phyloP scores from a whole-genome alignment of 2,113 vertebrate species.

The Gopherus evgoodei region DNA sequence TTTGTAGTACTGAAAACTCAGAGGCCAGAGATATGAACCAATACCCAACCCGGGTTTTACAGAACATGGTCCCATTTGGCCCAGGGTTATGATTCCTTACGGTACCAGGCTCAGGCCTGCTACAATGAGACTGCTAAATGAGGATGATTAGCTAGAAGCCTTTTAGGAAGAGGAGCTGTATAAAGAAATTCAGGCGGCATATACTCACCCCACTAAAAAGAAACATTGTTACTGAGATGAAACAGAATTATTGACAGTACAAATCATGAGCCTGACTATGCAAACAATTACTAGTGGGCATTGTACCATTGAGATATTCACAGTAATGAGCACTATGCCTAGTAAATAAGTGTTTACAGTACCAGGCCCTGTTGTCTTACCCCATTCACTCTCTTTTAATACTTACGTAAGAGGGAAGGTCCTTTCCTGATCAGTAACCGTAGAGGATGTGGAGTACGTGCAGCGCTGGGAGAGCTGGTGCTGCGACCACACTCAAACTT shows the following conservation, averaged over 20 bases:
- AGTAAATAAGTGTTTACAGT: background rate
- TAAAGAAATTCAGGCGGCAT: background rate
- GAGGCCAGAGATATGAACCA: background rate
- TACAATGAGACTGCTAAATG: background rate
- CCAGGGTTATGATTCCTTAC: background rate
- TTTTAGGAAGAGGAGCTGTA: background rate
- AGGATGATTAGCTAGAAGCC: background rate
- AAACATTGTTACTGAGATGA: background rate
- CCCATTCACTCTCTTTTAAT: no score
- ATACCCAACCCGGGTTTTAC: background rate
- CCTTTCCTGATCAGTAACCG: background rate
- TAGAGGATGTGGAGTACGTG: no score
- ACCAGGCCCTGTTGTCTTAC: conserved; percentile 12
- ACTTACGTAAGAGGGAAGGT: no score
- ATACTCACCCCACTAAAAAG: background rate
- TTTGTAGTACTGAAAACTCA: conserved; percentile 23
- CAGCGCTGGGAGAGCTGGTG: no score
- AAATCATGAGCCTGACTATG: background rate
- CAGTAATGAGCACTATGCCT: background rate
- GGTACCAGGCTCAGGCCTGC: background rate
- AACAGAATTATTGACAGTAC: background rate
- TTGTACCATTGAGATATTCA: background rate
- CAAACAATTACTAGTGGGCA: background rate
- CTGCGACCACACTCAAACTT: no score
- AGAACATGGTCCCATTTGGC: background rate